Conservation (phyloP, 2,797 vertebrate genomes). For the Periophthalmus magnuspinnatus region DNA sequence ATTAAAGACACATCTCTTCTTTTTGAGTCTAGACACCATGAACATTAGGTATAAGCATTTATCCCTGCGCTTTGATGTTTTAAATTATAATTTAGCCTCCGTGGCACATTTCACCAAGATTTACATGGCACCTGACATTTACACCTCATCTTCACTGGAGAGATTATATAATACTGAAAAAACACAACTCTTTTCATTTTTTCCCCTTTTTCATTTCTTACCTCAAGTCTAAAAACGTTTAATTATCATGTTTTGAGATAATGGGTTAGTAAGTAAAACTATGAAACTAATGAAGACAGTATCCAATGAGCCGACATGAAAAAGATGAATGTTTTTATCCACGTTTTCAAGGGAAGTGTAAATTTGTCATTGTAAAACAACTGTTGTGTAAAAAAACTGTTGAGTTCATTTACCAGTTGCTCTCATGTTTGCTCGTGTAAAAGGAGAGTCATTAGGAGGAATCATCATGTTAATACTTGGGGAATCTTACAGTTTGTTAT, state of each 20-base stretch:
- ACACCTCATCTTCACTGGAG: constrained; percentile 33
- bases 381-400: background rate
- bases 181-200: background rate
- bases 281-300: background rate
- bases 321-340: background rate
- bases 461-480: too few species aligned
- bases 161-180: constrained; percentile 7
- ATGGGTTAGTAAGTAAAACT: background rate
- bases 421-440: background rate
- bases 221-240: background rate
- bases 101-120: constrained; percentile 26
- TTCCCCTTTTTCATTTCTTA: background rate
- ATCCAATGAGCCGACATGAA: background rate
- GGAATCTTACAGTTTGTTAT: too few species aligned
- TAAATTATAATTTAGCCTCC: constrained; percentile 41
- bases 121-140: constrained; percentile 44
- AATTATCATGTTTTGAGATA: background rate
- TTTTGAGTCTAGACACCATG: constrained; percentile 30
- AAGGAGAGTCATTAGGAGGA: background rate
- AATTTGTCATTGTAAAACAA: background rate
- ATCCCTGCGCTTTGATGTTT: constrained; percentile 31
- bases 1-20: constrained; percentile 51
- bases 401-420: background rate
- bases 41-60: constrained; percentile 46
- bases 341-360: background rate